Evolutionary conservation across 2,888 invertebrate species (phyloP).

Genomic region (Drosophila hamatofila): DNA sequence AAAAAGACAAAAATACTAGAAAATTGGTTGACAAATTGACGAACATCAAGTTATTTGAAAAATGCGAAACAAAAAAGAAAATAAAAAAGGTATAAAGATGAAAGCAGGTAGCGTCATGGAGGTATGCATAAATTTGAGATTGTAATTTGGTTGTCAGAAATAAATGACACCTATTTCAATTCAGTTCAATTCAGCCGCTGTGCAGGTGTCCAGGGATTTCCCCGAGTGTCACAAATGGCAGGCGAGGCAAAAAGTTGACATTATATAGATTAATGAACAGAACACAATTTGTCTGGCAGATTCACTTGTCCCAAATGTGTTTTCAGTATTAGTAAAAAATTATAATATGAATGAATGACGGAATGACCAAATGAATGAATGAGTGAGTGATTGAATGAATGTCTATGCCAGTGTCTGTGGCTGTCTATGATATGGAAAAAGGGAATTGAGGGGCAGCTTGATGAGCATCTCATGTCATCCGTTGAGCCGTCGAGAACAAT

Average conservation of each 20-base stretch:
- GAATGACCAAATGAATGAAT: constrained; percentile 14
- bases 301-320: constrained; percentile 48
- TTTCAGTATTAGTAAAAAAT: constrained; percentile 25
- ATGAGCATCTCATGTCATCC: constrained; percentile 13
- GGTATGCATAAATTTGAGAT: constrained; percentile 39
- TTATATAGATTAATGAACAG: constrained; percentile 62
- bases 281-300: constrained; percentile 31
- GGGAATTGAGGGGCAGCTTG: not conserved
- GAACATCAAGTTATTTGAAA: not conserved
- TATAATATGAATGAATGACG: constrained; percentile 17
- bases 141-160: constrained; percentile 51
- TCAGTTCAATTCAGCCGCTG: constrained; percentile 11
- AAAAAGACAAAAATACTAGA: not conserved
- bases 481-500: constrained; percentile 59
- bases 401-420: not conserved
- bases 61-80: not conserved
- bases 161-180: constrained; percentile 50
- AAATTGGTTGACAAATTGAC: constrained; percentile 3
- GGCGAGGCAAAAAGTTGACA: constrained; percentile 53
- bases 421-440: not conserved
- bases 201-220: constrained; percentile 49
- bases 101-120: constrained; percentile 10
- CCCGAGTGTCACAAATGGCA: constrained; percentile 28
- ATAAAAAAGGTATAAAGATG: not conserved
- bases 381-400: constrained; percentile 6